Evolutionary conservation across 2,888 invertebrate genomes (phyloP), one percentile per base, ranked within the genome.

Genomic region (Xylota sylvarum): DNA sequence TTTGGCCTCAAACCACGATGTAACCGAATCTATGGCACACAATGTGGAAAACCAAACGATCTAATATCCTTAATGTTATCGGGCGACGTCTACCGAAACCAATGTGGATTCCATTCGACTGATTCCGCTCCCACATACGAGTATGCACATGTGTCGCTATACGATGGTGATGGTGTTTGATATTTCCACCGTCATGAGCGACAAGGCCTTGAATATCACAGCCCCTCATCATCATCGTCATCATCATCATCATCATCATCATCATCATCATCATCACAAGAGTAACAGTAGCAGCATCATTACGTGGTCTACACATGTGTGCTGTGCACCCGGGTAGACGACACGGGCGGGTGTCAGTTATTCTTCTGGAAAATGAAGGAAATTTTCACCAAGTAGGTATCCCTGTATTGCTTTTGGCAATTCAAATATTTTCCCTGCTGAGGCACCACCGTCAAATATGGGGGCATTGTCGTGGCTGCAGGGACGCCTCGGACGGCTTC

Each of bases 41-140:
- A 72, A 77, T 85, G 85, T 72, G 80, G 76, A 40, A 60, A 67
- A 65, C 80, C 80, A 35, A 85, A 76, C 60, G 81, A 77, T 85
- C 60, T 85, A 85, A 85, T 85, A 81, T 85, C 85, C 85, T 72
- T 72, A 77, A 85, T 76, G 60, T 62, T 77, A 72, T 72, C 65
- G 76, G 56, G 74, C 64, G 56, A 60, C 60, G 37, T 62, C 73
- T 79, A 79, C 65, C 80, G 40, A 77, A 79, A 72, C 43, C 76
- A 50, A 81, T 77, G 46, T 46, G 76, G 76, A 81, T 81, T 85
- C 74, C 80, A 76, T 80, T 60, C 56, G 80, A 76, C 65, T 80
- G 80, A 67, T 80, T 76, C 43, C 65, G 37, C 52, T 72, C 37
- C 37, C 55, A 50, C 56, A 67, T 32, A 72, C 35, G 60, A 14